These are phyloP conservation scores for Corynorhinus townsendii DNA, from an alignment of 2,113 vertebrate genomes.

Conservation along the genomic window DNA sequence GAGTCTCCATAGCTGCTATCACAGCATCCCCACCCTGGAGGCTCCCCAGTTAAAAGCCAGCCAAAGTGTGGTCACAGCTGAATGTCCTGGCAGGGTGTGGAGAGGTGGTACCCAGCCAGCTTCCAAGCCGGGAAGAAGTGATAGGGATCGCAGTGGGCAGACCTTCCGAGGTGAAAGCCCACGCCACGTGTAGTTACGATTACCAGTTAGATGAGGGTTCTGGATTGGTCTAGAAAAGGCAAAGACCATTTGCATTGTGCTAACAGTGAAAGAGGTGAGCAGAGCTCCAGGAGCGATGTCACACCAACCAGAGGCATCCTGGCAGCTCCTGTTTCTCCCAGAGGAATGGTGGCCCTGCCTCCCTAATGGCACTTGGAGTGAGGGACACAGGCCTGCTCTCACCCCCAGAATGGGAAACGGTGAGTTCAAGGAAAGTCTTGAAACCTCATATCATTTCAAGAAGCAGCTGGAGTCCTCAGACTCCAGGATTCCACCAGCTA, in stretches of 20 bases:
- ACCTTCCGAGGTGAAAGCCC: not conserved
- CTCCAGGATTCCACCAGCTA: not conserved
- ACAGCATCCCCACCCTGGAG: not conserved
- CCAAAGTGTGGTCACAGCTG: not conserved
- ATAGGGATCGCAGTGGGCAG: not conserved
- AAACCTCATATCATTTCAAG: not conserved
- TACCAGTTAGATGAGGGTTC: not conserved
- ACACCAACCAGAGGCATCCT: fast-evolving
- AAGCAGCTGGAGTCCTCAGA: not conserved
- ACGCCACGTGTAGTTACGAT: too few relatives aligned
- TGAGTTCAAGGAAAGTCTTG: not conserved
- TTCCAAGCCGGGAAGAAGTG: not conserved
- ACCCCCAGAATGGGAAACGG: not conserved
- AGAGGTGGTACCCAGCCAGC: not conserved
- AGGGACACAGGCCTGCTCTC: not conserved
- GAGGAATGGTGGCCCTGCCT: too few relatives aligned
- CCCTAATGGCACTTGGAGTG: not conserved
- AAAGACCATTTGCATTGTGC: not conserved
- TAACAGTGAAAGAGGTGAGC: not conserved
- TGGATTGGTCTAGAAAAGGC: not conserved
- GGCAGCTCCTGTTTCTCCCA: too few relatives aligned
- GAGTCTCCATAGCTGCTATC: not conserved
- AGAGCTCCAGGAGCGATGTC: not conserved
- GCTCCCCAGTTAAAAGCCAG: not conserved
- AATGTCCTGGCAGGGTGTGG: too few relatives aligned